Evolutionary conservation across 2,797 vertebrate species (phyloP).

Genomic region (Hippocampus kuda): DNA sequence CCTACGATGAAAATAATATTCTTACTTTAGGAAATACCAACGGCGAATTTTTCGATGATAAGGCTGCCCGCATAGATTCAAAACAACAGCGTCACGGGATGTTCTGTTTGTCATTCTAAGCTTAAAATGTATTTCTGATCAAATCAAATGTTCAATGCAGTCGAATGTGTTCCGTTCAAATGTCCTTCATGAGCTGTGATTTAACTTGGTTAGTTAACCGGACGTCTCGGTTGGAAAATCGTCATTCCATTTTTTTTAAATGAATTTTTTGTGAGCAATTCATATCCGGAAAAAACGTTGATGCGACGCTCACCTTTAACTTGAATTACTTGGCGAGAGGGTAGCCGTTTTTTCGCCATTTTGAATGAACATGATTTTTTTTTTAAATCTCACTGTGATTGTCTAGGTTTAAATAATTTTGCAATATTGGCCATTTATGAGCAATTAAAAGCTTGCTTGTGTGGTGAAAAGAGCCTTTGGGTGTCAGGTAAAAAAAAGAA

Average conservation of each 20-base stretch:
- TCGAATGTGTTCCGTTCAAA: not conserved
- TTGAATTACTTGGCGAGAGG: not conserved
- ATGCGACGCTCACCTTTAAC: not conserved
- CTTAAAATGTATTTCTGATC: not conserved
- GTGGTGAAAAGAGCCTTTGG: not conserved
- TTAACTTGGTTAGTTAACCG: not conserved
- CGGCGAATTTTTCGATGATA: not conserved
- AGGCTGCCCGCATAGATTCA: not conserved
- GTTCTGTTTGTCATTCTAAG: not conserved
- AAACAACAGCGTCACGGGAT: not conserved
- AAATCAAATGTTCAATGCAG: not conserved
- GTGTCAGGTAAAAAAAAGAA: no score
- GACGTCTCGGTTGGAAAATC: not conserved
- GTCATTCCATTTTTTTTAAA: not conserved
- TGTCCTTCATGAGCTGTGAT: not conserved
- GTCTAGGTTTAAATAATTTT: not conserved
- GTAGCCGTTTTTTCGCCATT: not conserved
- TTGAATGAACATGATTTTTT: not conserved
- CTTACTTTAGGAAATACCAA: not conserved
- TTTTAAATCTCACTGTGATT: not conserved
- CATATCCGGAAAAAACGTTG: not conserved
- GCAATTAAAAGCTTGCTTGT: not conserved
- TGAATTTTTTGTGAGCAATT: not conserved
- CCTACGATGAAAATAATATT: not conserved
- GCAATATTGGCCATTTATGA: not conserved